Evolutionary conservation across 2,797 vertebrate species (phyloP).

Genomic region (Parauchenoglanis ngamensis): DNA sequence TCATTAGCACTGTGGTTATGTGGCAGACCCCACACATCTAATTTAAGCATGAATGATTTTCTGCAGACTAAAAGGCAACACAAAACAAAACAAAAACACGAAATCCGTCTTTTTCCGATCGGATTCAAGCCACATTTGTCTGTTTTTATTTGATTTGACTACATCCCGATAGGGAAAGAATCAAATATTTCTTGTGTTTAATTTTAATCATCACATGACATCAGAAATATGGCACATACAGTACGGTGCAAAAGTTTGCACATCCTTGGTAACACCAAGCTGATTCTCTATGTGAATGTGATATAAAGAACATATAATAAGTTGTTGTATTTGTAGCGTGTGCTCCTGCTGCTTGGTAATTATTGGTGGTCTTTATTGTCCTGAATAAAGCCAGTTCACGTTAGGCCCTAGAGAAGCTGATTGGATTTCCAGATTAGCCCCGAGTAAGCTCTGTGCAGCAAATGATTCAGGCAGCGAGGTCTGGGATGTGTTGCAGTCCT

Average conservation of each 20-base stretch:
- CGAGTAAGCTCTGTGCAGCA: constrained; percentile 23
- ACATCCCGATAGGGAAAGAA: neutral
- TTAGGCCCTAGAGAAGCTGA: constrained; percentile 41
- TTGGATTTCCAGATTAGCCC: constrained; percentile 45
- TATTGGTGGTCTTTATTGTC: constrained; percentile 15
- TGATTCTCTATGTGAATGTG: neutral
- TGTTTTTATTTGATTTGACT: neutral
- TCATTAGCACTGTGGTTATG: neutral
- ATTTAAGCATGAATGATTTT: neutral
- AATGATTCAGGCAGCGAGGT: constrained; percentile 28
- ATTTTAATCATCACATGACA: neutral
- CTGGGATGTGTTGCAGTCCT: neutral
- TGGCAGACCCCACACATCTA: neutral
- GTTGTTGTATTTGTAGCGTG: neutral
- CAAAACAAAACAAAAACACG: neutral
- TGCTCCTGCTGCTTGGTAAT: constrained; percentile 28
- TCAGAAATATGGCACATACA: neutral
- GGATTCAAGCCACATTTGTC: neutral
- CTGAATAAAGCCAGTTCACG: constrained; percentile 23
- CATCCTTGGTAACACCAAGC: neutral
- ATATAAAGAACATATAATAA: neutral
- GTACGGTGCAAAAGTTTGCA: neutral
- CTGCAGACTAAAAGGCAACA: neutral
- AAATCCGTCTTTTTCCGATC: neutral
- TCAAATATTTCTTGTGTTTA: neutral